Evolutionary conservation across 2,797 vertebrate species (phyloP).

Genomic region (Agapornis canus): DNA sequence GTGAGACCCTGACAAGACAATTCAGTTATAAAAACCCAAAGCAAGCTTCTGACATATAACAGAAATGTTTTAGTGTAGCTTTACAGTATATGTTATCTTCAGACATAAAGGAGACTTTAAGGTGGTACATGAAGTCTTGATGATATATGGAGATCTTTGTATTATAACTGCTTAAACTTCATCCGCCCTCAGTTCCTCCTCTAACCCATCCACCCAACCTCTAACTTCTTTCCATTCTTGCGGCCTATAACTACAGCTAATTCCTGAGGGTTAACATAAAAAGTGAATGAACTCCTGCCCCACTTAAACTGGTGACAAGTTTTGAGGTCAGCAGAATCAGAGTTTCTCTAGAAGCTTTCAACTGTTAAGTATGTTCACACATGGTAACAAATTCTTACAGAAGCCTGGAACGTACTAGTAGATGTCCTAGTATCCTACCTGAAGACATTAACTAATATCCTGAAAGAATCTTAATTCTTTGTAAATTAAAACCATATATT

Average conservation of each 20-base stretch:
- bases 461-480: neutral
- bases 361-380: neutral
- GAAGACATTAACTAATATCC: neutral
- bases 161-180: neutral
- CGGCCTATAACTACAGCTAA: neutral
- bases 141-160: neutral
- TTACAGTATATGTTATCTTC: neutral
- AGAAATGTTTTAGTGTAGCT: neutral
- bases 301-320: neutral
- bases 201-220: neutral
- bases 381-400: neutral
- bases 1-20: neutral
- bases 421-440: neutral
- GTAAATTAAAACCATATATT: neutral
- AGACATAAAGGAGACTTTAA: neutral
- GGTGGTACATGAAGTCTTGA: neutral
- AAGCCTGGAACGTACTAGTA: neutral
- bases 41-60: neutral
- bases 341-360: neutral
- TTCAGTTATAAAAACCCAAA: neutral
- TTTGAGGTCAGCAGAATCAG: neutral
- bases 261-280: neutral
- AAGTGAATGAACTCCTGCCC: neutral
- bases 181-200: neutral
- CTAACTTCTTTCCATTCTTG: neutral